Base-by-base conservation (phyloP, 1,140 invertebrate genomes). In the Papilio machaon region DNA sequence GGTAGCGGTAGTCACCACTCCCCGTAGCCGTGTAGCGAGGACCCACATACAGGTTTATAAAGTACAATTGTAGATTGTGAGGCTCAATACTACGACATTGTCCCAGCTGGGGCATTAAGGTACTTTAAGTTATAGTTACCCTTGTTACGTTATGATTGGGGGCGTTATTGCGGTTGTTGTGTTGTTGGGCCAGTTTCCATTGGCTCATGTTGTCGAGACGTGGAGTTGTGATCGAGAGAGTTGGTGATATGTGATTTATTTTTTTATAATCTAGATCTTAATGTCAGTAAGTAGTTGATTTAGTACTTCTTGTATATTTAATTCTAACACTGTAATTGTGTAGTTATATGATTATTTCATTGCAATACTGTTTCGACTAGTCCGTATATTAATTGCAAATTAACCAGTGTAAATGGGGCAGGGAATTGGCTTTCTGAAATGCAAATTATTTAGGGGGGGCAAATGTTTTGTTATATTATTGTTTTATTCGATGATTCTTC, bases 171-270 rank as follows among this genome's bases (percentile, higher is more conserved):
- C 60, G 82, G 73, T 81, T 60, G 64, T 80, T 82, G 88, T 52
- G 38, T 43, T 43, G 38, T 43, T 52, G 88, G 86, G 86, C 90
- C 88, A 87, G 85, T 87, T 85, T 70, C 73, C 5, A 67, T 75
- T 52, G 76, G 46, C 43, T n/a, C 80, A 81, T 83, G 80, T 81
- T 82, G 73, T 75, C 78, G 73, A 35, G 30, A 73, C 82, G 83
- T 86, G 83, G 58, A 67, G 73, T 52, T 73, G 79, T 80, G 80
- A 15, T 81, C 70, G 86, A 84, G 75, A 81, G 85, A 82, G 81
- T 82, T 90, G 89, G 83, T 89, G 87, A 88, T 83, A 89, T 93
- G 90, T 92, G 91, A 93, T 93, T 91, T 92, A 91, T 90, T 93
- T 91, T 90, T 92, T 90, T 92, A 92, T 87, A 83, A 87, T 76